Percentiles rank a stretch among this genome's conserved stretches.
Conservation (phyloP, 2,888 invertebrate genomes). For the Lithophane semibrunnea region DNA sequence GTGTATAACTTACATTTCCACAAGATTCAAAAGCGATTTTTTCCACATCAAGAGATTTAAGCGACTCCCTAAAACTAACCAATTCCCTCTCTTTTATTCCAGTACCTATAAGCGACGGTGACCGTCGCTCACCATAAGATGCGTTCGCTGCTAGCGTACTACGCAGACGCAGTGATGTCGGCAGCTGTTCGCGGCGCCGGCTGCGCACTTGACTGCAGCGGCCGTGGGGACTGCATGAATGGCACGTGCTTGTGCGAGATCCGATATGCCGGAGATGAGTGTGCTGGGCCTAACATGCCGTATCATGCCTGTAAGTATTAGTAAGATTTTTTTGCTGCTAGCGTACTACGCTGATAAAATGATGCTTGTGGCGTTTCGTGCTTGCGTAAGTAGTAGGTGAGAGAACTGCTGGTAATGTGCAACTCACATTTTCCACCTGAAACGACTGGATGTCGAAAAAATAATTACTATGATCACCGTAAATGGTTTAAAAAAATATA, state of each 20-base stretch:
- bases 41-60: not conserved
- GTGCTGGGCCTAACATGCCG: constrained; percentile 95
- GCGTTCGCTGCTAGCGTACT: constrained; percentile 88
- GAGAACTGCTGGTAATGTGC: not conserved
- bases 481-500: too few species aligned
- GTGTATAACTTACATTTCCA: too few species aligned
- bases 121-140: constrained; percentile 82
- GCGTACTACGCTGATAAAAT: not conserved
- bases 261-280: constrained; percentile 95
- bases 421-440: too few species aligned
- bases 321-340: constrained; percentile 29
- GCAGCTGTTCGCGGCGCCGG: constrained; percentile 86
- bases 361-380: not conserved
- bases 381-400: too few species aligned
- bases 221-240: constrained; percentile 97
- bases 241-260: constrained; percentile 98
- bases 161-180: constrained; percentile 87
- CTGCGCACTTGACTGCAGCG: constrained; percentile 95
- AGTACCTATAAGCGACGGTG: constrained; percentile 77
- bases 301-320: constrained; percentile 91
- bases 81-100: constrained; percentile 63
- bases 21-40: too few species aligned
- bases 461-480: not conserved
- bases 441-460: not conserved
- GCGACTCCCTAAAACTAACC: constrained; percentile 1